These are phyloP conservation scores for Triplophysa siluroides DNA, from an alignment of 2,113 vertebrate genomes.

Conservation along the genomic window DNA sequence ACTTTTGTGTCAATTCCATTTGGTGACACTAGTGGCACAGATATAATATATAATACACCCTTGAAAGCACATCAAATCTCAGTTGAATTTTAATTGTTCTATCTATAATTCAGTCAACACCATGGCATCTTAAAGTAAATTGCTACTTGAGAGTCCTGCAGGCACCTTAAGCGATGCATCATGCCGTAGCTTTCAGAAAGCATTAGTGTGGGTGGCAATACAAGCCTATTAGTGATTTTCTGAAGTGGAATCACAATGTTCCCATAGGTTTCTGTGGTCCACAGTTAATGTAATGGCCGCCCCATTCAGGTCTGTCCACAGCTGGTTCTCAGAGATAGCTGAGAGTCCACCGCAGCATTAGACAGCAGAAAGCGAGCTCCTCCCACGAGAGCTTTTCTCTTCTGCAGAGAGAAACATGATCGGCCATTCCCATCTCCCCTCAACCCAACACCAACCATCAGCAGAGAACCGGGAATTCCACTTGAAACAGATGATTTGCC, in stretches of 20 bases:
- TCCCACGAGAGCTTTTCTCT: background rate
- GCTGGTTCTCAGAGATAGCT: slow-evolving; percentile 21
- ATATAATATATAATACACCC: too few relatives aligned
- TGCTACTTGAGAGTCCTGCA: background rate
- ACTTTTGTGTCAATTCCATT: too few relatives aligned
- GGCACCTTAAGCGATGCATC: background rate
- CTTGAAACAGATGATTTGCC: slow-evolving; percentile 18
- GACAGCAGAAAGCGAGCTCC: slow-evolving; percentile 47
- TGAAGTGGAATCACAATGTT: slow-evolving; percentile 45
- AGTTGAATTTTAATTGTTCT: too few relatives aligned
- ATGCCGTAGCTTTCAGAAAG: slow-evolving; percentile 6
- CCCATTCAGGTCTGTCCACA: slow-evolving; percentile 30
- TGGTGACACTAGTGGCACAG: too few relatives aligned
- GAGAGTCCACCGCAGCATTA: slow-evolving; percentile 38
- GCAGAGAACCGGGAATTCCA: slow-evolving; percentile 6
- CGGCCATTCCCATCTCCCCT: slow-evolving; percentile 30
- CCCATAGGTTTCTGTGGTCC: slow-evolving; percentile 42
- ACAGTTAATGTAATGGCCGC: slow-evolving; percentile 29
- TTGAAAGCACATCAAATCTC: too few relatives aligned
- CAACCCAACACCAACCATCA: background rate
- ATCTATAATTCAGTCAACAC: background rate
- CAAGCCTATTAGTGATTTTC: slow-evolving; percentile 45
- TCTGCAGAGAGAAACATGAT: slow-evolving; percentile 47
- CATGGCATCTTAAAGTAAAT: background rate
- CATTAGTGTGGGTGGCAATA: slow-evolving; percentile 22